Conservation (phyloP, 1,140 invertebrate genomes). For the Pantala flavescens region DNA sequence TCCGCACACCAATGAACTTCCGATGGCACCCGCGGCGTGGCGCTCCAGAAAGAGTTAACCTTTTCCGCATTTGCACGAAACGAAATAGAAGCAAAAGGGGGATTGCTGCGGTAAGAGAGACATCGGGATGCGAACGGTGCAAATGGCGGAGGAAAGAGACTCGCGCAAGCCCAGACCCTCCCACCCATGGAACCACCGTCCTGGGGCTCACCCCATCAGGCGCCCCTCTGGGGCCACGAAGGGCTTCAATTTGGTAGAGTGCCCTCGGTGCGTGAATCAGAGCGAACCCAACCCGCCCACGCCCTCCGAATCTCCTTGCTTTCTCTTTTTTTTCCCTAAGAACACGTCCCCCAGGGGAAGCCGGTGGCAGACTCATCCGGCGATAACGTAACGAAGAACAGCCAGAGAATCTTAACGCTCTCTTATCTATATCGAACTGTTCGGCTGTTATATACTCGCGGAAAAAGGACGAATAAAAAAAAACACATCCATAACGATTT, state of each 20-base stretch:
- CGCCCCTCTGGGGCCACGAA: background rate
- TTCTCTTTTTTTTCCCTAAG: background rate
- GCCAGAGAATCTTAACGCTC: background rate
- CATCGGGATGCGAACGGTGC: too few species aligned
- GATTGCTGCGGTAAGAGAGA: too few species aligned
- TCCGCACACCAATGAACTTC: too few species aligned
- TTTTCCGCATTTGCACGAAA: too few species aligned
- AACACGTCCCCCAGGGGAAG: background rate
- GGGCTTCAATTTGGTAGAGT: slow-evolving; percentile 8
- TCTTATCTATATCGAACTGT: too few species aligned
- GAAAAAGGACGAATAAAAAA: too few species aligned
- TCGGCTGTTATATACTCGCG: too few species aligned
- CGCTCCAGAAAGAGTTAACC: too few species aligned
- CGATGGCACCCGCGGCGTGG: too few species aligned
- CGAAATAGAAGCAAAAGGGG: too few species aligned
- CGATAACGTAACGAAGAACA: background rate
- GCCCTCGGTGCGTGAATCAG: background rate
- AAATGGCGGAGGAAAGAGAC: too few species aligned
- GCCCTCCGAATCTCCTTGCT: background rate
- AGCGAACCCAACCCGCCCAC: background rate
- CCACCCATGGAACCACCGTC: background rate
- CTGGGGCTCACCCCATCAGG: background rate
- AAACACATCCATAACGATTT: too few species aligned
- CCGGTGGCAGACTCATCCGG: background rate
- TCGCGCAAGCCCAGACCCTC: background rate